Evolutionary conservation across 2,888 invertebrate species (phyloP).

Genomic region (Caenorhabditis angaria): DNA sequence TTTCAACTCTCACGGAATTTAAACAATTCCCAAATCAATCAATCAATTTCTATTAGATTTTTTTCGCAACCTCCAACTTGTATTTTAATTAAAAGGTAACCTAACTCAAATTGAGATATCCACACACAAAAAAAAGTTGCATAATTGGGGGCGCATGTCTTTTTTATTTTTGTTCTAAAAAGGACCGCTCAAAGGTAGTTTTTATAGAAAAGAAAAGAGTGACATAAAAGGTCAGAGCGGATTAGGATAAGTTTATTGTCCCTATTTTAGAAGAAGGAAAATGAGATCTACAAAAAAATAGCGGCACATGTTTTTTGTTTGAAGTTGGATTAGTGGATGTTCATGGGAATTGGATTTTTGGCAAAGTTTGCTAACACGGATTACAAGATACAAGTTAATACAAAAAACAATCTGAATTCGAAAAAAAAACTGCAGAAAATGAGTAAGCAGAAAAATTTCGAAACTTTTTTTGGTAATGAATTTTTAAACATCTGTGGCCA

Average conservation of each 20-base stretch:
- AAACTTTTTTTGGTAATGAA: too few species aligned
- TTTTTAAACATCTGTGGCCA: too few species aligned
- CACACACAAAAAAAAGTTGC: not conserved
- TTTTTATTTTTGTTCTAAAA: not conserved
- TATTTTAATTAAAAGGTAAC: conserved; percentile 2
- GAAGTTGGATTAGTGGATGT: not conserved
- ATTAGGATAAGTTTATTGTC: conserved; percentile 2
- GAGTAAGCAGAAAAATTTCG: too few species aligned
- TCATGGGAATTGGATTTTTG: not conserved
- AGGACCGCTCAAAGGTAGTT: not conserved
- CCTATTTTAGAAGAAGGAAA: not conserved
- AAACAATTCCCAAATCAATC: too few species aligned
- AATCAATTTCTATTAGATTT: too few species aligned
- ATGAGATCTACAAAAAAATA: not conserved
- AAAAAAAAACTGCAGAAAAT: not conserved
- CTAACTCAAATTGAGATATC: conserved; percentile 18
- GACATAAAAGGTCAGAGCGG: conserved; percentile 2
- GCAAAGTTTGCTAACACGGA: not conserved
- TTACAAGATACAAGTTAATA: too few species aligned
- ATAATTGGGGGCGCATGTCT: conserved; percentile 1
- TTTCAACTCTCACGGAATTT: too few species aligned
- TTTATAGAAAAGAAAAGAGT: too few species aligned
- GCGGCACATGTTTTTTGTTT: not conserved
- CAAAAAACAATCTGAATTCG: not conserved
- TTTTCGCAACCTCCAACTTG: too few species aligned